phyloP scores from a whole-genome alignment of 2,113 vertebrate species.

The Helogale parvula region DNA sequence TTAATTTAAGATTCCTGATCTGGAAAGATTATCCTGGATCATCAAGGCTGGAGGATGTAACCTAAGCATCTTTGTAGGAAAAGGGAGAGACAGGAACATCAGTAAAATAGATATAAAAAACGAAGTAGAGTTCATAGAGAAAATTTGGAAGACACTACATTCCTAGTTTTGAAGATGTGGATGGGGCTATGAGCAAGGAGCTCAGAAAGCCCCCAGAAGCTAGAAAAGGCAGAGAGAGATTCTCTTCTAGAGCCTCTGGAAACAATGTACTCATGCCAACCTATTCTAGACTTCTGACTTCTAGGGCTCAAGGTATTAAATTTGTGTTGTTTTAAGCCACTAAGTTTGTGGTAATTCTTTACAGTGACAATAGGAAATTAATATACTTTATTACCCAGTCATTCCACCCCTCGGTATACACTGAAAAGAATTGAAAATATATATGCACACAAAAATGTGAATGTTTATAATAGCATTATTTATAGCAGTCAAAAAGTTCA shows the following conservation, averaged over 20 bases:
- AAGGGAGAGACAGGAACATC: too few species aligned
- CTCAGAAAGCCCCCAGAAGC: neutral
- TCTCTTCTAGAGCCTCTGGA: neutral
- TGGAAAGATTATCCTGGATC: neutral
- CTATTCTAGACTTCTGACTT: neutral
- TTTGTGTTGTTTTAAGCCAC: neutral
- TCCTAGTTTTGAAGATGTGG: neutral
- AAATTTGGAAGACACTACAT: neutral
- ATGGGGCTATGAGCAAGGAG: neutral
- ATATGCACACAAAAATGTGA: neutral
- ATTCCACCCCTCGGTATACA: neutral
- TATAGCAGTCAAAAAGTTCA: neutral
- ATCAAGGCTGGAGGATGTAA: neutral
- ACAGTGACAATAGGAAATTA: neutral
- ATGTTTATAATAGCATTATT: neutral
- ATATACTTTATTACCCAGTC: neutral
- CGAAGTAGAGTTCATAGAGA: neutral
- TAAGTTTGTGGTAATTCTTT: neutral
- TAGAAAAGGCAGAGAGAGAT: neutral
- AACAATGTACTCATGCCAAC: neutral
- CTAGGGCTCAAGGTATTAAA: neutral
- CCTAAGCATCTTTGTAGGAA: neutral
- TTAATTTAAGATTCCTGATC: neutral
- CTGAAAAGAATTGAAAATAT: neutral
- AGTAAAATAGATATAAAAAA: too few species aligned